Evolutionary conservation across 1,140 invertebrate genomes (phyloP).

Genomic region (Camponotus pennsylvanicus): DNA sequence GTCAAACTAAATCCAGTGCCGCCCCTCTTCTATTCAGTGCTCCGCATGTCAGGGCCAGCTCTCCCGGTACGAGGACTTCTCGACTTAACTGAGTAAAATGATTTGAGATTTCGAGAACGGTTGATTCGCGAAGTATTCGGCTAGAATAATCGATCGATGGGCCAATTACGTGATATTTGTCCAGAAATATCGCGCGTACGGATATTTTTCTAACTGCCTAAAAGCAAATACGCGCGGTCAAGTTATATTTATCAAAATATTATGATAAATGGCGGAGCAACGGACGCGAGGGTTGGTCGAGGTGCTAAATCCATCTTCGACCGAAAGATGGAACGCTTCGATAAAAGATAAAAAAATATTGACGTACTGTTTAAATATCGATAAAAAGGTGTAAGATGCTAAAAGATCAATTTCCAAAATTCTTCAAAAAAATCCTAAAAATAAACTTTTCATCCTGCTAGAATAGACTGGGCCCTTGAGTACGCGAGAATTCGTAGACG

Average conservation of each 20-base stretch:
- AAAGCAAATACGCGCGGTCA: constrained; percentile 83
- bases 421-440: background rate
- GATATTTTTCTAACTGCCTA: constrained; percentile 82
- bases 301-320: too few relatives aligned
- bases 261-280: constrained; percentile 78
- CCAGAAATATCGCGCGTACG: constrained; percentile 68
- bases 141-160: constrained; percentile 16
- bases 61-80: constrained; percentile 63
- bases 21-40: constrained; percentile 66
- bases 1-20: constrained; percentile 81
- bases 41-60: constrained; percentile 69
- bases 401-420: too few relatives aligned
- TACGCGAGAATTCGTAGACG: background rate
- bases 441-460: too few relatives aligned
- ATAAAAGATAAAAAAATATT: too few relatives aligned
- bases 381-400: too few relatives aligned
- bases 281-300: background rate
- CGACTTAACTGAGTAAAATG: constrained; percentile 76
- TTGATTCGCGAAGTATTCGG: background rate
- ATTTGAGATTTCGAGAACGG: constrained; percentile 69
- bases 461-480: too few relatives aligned
- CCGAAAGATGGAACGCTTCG: too few relatives aligned
- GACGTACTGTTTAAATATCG: too few relatives aligned
- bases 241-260: constrained; percentile 86
- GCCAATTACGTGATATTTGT: constrained; percentile 32